Conservation (phyloP, 2,113 vertebrate species). For the Xenopus laevis region DNA sequence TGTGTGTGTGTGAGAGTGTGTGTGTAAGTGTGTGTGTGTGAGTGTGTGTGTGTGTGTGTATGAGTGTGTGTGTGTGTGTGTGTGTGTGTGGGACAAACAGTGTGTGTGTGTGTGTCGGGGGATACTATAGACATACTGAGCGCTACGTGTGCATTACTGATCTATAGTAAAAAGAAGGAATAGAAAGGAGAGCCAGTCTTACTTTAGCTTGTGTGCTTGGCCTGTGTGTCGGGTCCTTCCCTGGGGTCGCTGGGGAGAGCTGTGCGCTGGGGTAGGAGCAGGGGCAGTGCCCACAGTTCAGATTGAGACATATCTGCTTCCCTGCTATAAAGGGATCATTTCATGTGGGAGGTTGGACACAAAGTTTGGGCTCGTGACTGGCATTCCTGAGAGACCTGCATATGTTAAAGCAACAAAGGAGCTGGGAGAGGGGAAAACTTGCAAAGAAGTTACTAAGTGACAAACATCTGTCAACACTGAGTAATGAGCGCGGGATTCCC, state of each 20-base stretch:
- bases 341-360: slow-evolving; percentile 99
- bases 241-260: neutral
- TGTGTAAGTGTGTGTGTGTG: too few relatives aligned
- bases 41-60: too few relatives aligned
- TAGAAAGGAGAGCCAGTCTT: too few relatives aligned
- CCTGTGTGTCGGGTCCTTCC: too few relatives aligned
- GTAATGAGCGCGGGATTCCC: slow-evolving; percentile 56
- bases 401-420: slow-evolving; percentile 99
- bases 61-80: too few relatives aligned
- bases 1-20: too few relatives aligned
- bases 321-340: slow-evolving; percentile 94
- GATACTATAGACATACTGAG: too few relatives aligned
- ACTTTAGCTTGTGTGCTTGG: too few relatives aligned
- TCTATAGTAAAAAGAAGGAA: too few relatives aligned
- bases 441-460: slow-evolving; percentile 90
- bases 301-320: slow-evolving; percentile 99
- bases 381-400: slow-evolving; percentile 99
- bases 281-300: slow-evolving; percentile 80
- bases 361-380: slow-evolving; percentile 99
- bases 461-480: slow-evolving; percentile 91
- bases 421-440: slow-evolving; percentile 66
- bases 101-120: too few relatives aligned
- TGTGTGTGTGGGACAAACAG: too few relatives aligned
- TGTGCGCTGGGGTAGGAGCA: slow-evolving; percentile 60
- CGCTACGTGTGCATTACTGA: too few relatives aligned